Percentiles rank a stretch among this genome's conserved stretches.
Evolutionary conservation across 2,888 invertebrate species (phyloP).

Genomic region (Hipparchia semele): DNA sequence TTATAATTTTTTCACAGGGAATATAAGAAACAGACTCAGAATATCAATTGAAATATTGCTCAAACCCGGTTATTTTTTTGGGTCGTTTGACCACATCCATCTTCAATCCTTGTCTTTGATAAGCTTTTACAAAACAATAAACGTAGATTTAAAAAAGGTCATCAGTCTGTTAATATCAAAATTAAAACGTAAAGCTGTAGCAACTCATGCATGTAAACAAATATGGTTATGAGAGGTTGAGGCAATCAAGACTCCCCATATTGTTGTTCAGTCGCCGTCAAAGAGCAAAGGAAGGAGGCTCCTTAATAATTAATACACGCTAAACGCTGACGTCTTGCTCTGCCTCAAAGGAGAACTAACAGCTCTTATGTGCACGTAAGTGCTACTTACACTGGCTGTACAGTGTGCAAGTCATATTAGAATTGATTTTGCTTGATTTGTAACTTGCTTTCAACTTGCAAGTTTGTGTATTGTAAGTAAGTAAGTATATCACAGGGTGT

Average conservation of each 20-base stretch:
- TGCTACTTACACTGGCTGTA: constrained; percentile 47
- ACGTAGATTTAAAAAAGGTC: not conserved
- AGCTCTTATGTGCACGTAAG: constrained; percentile 68
- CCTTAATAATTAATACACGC: constrained; percentile 81
- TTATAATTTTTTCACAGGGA: no score
- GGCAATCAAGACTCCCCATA: constrained; percentile 77
- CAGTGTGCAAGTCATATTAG: constrained; percentile 33
- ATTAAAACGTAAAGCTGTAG: not conserved
- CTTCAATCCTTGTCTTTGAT: no score
- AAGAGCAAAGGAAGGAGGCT: constrained; percentile 78
- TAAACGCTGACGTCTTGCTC: constrained; percentile 79
- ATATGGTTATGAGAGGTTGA: constrained; percentile 51
- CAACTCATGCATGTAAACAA: constrained; percentile 18
- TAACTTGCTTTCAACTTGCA: not conserved
- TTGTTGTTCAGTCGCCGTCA: constrained; percentile 77
- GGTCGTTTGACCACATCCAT: no score
- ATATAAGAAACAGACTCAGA: no score
- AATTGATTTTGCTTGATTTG: constrained; percentile 32
- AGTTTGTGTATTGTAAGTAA: not conserved
- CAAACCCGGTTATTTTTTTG: no score
- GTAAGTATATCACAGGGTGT: no score
- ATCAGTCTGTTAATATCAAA: not conserved
- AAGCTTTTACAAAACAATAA: no score
- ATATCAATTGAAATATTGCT: no score
- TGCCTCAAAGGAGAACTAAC: constrained; percentile 66